A percentile compares a stretch with the other conserved stretches of the same genome.
phyloP scores from a whole-genome alignment of 2,888 invertebrate species.

The Gnatocerus cornutus region DNA sequence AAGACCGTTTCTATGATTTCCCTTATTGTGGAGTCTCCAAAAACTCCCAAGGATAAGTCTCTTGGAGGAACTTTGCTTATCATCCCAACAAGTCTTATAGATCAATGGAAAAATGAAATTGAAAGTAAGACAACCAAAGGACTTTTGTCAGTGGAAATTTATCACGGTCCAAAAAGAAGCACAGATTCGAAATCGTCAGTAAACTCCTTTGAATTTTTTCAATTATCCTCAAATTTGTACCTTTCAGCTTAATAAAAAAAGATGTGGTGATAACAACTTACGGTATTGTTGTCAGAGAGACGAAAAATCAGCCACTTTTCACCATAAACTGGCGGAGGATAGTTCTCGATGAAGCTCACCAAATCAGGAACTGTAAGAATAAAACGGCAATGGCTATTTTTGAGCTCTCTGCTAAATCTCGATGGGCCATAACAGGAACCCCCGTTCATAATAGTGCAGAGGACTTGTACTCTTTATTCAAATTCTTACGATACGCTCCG shows the following conservation, averaged over 20 bases:
- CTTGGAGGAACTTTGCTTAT: slow-evolving; percentile 68
- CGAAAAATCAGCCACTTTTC: slow-evolving; percentile 76
- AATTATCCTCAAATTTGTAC: not conserved
- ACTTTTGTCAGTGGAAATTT: slow-evolving; percentile 78
- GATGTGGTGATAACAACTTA: slow-evolving; percentile 95
- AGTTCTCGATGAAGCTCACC: slow-evolving; percentile 95
- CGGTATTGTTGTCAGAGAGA: slow-evolving; percentile 80
- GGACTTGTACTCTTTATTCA: too few relatives aligned
- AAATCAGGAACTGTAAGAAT: slow-evolving; percentile 90
- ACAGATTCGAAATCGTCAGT: too few relatives aligned
- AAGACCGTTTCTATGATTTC: slow-evolving; percentile 91
- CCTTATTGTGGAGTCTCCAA: slow-evolving; percentile 74
- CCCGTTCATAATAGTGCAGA: slow-evolving; percentile 90
- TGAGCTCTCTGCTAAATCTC: slow-evolving; percentile 75
- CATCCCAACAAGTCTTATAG: slow-evolving; percentile 91
- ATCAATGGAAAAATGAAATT: slow-evolving; percentile 94
- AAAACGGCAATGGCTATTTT: slow-evolving; percentile 83
- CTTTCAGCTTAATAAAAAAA: slow-evolving; percentile 74
- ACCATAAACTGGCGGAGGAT: slow-evolving; percentile 88
- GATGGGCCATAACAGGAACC: slow-evolving; percentile 95
- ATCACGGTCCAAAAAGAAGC: slow-evolving; percentile 73
- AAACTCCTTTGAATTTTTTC: too few relatives aligned
- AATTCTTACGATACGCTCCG: too few relatives aligned
- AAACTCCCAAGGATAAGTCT: too few relatives aligned
- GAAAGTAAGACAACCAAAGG: slow-evolving; percentile 76